Base-by-base conservation (phyloP, 2,113 vertebrate species). In the Pagrus major region DNA sequence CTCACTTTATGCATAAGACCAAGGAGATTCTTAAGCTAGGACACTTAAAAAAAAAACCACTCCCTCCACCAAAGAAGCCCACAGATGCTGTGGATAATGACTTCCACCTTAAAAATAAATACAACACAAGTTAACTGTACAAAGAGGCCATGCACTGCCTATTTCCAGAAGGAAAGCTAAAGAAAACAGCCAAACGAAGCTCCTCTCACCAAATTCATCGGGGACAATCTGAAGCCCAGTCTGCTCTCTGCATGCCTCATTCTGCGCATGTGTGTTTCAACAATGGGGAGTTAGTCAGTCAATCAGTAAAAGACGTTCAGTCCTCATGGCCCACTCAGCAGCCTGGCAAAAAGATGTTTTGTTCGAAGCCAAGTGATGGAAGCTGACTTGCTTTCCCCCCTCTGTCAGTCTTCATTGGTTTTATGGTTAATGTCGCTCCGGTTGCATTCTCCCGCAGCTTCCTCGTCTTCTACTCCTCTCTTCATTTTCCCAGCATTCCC, bases 341-440 rank as follows among this genome's bases (percentile, higher is more conserved):
- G 78, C 55, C 67, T 51, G 71, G 46, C 58, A 69, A 66, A 74
- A 82, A 84, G 29, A 79, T 80, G 68, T 73, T 73, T 65, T 60
- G 31, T 61, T 80, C 54, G 41, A 55, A 81, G 58, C 56, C 25
- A 46, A 80, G 15, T 59, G 54, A 80, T 59, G 54, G 42, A 52
- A 83, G 54, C 54, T 29, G 81, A 74, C 75, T 68, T n/a, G 16
- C 42, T 31, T 25, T 14, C 23, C 59, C 52, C 7, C 20, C n/a
- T 27, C 73, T 67, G 78, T 87, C 83, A 83, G 81, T 64, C 76
- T 41, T 21, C 75, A 69, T 47, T 66, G 72, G 49, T 71, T 84
- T 55, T 39, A 74, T 61, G 64, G 52, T 85, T 80, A 78, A 67
- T 41, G 52, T 68, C 46, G 29, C 71, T 79, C 66, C 6, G 4